Conservation (phyloP, 2,113 vertebrate genomes). For the Oncorhynchus gorbuscha region DNA sequence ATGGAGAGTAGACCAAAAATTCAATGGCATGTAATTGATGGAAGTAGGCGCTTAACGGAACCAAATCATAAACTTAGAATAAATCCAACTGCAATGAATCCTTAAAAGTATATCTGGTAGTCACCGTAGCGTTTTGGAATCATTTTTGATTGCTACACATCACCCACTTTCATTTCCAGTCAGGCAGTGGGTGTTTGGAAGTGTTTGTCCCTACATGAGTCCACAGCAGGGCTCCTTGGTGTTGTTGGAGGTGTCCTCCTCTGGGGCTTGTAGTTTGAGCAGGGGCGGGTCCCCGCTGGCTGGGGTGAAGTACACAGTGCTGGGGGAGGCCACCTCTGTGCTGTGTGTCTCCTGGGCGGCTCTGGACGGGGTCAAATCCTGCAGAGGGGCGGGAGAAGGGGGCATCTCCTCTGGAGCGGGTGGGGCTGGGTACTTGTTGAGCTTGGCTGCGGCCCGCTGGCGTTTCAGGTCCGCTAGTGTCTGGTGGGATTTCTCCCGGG, state of each 20-base stretch:
- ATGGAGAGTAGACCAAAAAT: conserved; percentile 18
- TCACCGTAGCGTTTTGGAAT: not conserved
- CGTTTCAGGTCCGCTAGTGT: conserved; percentile 89
- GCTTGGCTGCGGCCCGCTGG: conserved; percentile 85
- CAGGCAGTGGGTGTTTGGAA: not conserved
- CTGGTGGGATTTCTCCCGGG: conserved; percentile 80
- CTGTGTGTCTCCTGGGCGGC: conserved; percentile 20
- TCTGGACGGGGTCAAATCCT: not conserved
- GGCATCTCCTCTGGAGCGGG: conserved; percentile 56
- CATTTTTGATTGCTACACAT: conserved; percentile 37
- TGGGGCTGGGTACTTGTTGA: conserved; percentile 70
- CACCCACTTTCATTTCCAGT: not conserved
- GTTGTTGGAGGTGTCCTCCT: conserved; percentile 70
- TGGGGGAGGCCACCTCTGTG: conserved; percentile 32
- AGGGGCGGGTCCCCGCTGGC: conserved; percentile 83
- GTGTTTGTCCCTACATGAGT: conserved; percentile 79
- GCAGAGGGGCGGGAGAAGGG: not conserved
- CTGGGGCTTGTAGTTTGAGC: conserved; percentile 83
- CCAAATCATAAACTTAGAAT: not conserved
- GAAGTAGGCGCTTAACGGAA: not conserved
- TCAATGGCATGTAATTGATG: conserved; percentile 32
- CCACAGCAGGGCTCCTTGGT: conserved; percentile 83
- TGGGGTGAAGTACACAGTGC: conserved; percentile 67
- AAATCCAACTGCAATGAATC: not conserved
- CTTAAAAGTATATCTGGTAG: not conserved